These are phyloP conservation scores for Cyprinus carpio DNA, from an alignment of 2,113 vertebrate species.

Conservation along the genomic window DNA sequence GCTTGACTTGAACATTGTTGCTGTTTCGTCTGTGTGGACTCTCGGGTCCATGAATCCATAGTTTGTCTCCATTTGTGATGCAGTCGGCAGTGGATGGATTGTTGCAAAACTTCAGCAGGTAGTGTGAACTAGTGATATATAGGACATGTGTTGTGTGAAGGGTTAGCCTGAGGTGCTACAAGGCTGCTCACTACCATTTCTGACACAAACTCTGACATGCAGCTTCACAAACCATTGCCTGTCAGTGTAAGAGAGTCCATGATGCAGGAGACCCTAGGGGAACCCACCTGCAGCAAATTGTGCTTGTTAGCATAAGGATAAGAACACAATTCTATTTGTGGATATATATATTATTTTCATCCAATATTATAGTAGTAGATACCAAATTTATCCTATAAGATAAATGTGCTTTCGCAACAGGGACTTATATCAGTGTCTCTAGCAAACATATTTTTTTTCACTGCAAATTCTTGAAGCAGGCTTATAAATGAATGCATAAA, in stretches of 20 bases:
- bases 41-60: neutral
- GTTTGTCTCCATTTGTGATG: neutral
- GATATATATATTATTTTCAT: neutral
- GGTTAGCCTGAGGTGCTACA: neutral
- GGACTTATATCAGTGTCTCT: neutral
- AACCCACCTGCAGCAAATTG: neutral
- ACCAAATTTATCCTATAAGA: neutral
- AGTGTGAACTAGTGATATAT: neutral
- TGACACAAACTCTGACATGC: too few species aligned
- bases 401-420: neutral
- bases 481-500: conserved; percentile 50
- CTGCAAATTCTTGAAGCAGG: conserved; percentile 21
- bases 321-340: neutral
- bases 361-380: neutral
- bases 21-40: neutral
- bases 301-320: neutral
- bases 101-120: neutral
- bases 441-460: neutral
- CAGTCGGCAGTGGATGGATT: neutral
- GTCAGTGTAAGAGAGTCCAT: conserved; percentile 5
- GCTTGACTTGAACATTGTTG: neutral
- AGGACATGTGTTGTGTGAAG: neutral
- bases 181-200: neutral
- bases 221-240: neutral
- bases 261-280: neutral